A percentile compares a stretch with the other conserved stretches of the same genome.
These are phyloP conservation scores for Hydroisotoma schaefferi DNA, from an alignment of 2,888 invertebrate genomes.

Conservation along the genomic window DNA sequence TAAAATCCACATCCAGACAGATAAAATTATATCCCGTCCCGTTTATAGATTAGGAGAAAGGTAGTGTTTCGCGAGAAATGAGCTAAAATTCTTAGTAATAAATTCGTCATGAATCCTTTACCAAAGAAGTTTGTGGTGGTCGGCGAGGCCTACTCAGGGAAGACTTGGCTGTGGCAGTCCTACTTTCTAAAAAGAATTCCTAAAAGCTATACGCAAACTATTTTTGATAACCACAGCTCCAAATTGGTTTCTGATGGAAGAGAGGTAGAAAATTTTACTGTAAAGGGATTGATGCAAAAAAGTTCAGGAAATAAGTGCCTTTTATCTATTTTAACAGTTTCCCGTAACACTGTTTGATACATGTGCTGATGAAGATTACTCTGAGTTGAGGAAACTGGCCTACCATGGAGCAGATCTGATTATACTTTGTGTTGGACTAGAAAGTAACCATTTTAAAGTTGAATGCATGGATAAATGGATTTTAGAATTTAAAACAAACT, in stretches of 20 bases:
- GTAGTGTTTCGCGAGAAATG: no score
- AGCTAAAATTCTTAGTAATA: no score
- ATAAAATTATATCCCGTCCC: no score
- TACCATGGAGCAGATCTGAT: conserved; percentile 16
- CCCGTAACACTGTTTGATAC: conserved; percentile 18
- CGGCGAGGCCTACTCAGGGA: conserved; percentile 13
- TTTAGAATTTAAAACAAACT: conserved; percentile 15
- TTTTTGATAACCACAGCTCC: conserved; percentile 17
- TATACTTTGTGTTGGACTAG: conserved; percentile 15
- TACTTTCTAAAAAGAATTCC: conserved; percentile 10
- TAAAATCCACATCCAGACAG: no score
- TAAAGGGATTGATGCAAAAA: no score
- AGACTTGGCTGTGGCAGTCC: conserved; percentile 18
- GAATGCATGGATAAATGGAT: conserved; percentile 18
- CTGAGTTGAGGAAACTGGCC: conserved; percentile 1
- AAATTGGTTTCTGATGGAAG: conserved; percentile 2
- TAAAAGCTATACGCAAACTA: conserved; percentile 15
- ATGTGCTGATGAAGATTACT: conserved; percentile 16
- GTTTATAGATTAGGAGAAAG: no score
- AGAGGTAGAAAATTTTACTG: conserved; percentile 18
- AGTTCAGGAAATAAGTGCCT: neutral
- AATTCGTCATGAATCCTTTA: neutral
- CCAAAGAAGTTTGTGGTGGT: conserved; percentile 18
- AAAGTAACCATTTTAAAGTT: neutral
- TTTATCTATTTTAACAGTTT: neutral